phyloP scores from a whole-genome alignment of 2,797 vertebrate genomes.

The Mormyrops attenuatus region DNA sequence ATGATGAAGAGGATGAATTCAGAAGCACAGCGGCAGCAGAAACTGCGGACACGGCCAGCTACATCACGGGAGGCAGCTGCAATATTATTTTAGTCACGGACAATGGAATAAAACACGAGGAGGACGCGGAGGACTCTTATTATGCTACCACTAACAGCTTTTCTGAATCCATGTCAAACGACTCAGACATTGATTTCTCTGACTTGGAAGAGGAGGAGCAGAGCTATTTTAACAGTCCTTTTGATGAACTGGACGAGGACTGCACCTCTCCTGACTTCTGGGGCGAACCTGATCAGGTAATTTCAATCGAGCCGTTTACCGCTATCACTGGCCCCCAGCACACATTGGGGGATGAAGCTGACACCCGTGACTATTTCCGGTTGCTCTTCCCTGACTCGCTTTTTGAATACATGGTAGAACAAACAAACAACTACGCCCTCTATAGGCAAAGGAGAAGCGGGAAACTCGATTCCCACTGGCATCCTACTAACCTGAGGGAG shows the following conservation, averaged over 20 bases:
- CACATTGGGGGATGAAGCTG: constrained; percentile 71
- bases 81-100: constrained; percentile 72
- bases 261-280: constrained; percentile 69
- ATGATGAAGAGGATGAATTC: constrained; percentile 47
- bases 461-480: constrained; percentile 72
- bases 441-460: constrained; percentile 73
- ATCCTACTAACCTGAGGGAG: constrained; percentile 72
- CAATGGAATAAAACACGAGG: constrained; percentile 69
- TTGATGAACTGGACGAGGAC: constrained; percentile 62
- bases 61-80: constrained; percentile 67
- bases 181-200: constrained; percentile 77
- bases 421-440: constrained; percentile 81
- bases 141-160: constrained; percentile 68
- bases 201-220: constrained; percentile 70
- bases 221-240: constrained; percentile 63
- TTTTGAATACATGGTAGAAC: constrained; percentile 80
- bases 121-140: constrained; percentile 68
- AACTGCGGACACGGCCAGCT: constrained; percentile 62
- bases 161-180: constrained; percentile 68
- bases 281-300: constrained; percentile 74
- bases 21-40: constrained; percentile 45
- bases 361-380: constrained; percentile 79
- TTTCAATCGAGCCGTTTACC: constrained; percentile 67
- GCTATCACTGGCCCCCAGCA: constrained; percentile 71
- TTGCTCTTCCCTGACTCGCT: constrained; percentile 78